A percentile compares a stretch with the other conserved stretches of the same genome.
These are phyloP conservation scores for Idris sp. DNA, from an alignment of 1,140 invertebrate genomes.

Conservation along the genomic window DNA sequence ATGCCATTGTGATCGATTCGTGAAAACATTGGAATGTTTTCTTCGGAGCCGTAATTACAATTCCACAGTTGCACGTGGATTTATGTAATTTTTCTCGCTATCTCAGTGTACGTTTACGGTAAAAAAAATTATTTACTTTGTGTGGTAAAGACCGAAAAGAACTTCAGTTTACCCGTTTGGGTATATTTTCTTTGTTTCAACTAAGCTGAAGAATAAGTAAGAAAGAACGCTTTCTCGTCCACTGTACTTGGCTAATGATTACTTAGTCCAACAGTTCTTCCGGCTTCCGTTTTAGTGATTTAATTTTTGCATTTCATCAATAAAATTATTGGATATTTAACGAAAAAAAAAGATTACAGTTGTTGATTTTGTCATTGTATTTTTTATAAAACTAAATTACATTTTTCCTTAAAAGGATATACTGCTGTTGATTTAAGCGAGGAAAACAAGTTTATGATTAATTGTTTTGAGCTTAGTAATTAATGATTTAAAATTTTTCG, in stretches of 20 bases:
- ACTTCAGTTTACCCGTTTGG: too few relatives aligned
- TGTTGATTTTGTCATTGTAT: conserved; percentile 22
- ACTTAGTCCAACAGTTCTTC: conserved; percentile 69
- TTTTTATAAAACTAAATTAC: conserved; percentile 9
- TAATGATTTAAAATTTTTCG: conserved; percentile 30
- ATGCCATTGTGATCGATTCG: conserved; percentile 20
- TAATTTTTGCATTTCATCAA: conserved; percentile 49
- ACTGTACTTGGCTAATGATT: conserved; percentile 68
- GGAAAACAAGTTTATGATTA: conserved; percentile 48
- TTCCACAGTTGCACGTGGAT: background rate
- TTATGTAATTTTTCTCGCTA: conserved; percentile 40
- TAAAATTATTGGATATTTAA: conserved; percentile 17
- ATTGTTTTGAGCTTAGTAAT: conserved; percentile 39
- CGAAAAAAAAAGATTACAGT: conserved; percentile 29
- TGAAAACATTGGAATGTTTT: conserved; percentile 15
- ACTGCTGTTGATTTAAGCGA: conserved; percentile 26
- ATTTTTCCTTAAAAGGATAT: conserved; percentile 17
- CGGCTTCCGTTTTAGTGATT: conserved; percentile 63
- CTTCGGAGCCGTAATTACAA: conserved; percentile 28
- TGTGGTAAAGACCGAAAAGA: too few relatives aligned
- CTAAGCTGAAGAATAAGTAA: conserved; percentile 42
- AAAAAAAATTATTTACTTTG: too few relatives aligned
- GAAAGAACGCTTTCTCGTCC: conserved; percentile 59
- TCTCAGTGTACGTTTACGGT: too few relatives aligned
- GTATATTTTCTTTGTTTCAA: too few relatives aligned